Percentiles rank a stretch among this genome's conserved stretches.
Evolutionary conservation across 2,797 vertebrate genomes (phyloP).

Genomic region (Spondyliosoma cantharus): DNA sequence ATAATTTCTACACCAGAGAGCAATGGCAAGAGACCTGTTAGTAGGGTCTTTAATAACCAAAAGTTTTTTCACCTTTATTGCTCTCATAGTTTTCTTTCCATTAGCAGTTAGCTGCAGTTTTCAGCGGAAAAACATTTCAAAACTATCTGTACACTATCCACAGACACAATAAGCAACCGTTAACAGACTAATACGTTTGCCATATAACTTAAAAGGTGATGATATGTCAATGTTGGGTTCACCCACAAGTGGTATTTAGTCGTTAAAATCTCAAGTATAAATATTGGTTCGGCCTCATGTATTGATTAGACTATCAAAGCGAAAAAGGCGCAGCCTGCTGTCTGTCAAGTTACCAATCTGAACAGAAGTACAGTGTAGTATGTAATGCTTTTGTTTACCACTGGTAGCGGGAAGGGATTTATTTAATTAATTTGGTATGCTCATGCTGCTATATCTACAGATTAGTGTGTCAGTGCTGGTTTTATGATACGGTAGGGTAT

Average conservation of each 20-base stretch:
- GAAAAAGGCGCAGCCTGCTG: not conserved
- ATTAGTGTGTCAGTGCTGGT: not conserved
- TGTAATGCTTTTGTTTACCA: not conserved
- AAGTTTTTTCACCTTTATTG: not conserved
- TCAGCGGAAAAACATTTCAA: not conserved
- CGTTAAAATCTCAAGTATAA: too few relatives aligned
- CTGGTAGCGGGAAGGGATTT: not conserved
- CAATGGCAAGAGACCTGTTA: too few relatives aligned
- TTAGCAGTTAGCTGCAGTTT: not conserved
- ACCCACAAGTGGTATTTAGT: too few relatives aligned
- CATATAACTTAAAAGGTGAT: not conserved
- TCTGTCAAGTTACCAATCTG: not conserved
- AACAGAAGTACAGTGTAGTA: not conserved
- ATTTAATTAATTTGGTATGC: constrained; percentile 1
- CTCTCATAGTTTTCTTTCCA: not conserved
- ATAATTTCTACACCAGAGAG: too few relatives aligned
- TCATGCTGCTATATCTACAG: not conserved
- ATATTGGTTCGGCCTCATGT: too few relatives aligned
- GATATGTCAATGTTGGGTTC: not conserved
- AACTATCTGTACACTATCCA: not conserved
- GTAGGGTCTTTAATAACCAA: too few relatives aligned
- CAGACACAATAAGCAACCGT: not conserved
- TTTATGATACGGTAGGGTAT: constrained; percentile 12
- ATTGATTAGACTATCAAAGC: too few relatives aligned
- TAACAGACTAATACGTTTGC: not conserved